Conservation (phyloP, 2,888 invertebrate species). For the Odontocolon sp. region DNA sequence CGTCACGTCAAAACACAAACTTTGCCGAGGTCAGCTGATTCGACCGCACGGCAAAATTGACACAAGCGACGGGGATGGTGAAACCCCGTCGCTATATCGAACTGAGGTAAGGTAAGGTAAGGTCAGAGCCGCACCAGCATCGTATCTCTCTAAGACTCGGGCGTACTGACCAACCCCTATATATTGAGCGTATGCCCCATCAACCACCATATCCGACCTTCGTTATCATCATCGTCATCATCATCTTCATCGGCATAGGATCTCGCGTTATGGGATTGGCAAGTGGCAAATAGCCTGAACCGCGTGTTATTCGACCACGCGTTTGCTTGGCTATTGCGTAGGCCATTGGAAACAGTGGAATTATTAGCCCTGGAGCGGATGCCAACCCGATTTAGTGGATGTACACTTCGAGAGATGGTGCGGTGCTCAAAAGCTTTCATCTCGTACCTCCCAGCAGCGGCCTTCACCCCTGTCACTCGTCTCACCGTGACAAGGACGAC, state of each 20-base stretch:
- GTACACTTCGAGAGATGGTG: slow-evolving; percentile 13
- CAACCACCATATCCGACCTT: not conserved
- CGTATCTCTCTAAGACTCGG: too few relatives aligned
- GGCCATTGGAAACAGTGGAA: too few relatives aligned
- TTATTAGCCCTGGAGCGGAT: slow-evolving; percentile 26
- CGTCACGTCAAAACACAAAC: slow-evolving; percentile 34
- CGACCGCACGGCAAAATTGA: too few relatives aligned
- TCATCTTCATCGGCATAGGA: slow-evolving; percentile 20
- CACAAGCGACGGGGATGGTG: not conserved
- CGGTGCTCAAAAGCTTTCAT: slow-evolving; percentile 29
- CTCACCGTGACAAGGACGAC: slow-evolving; percentile 23
- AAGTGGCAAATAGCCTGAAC: slow-evolving; percentile 1
- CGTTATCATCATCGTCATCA: not conserved
- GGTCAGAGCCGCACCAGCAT: too few relatives aligned
- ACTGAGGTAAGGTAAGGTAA: too few relatives aligned
- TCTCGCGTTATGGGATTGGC: not conserved
- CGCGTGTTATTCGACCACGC: slow-evolving; percentile 6
- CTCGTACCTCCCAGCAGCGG: not conserved
- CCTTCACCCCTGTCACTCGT: not conserved
- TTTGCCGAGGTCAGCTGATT: slow-evolving; percentile 65
- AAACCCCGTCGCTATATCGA: too few relatives aligned
- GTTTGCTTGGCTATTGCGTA: not conserved
- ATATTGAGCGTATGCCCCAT: not conserved
- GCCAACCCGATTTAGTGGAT: slow-evolving; percentile 47
- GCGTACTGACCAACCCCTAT: slow-evolving; percentile 50